Evolutionary conservation across 2,797 vertebrate species (phyloP).

Genomic region (Periparus ater): DNA sequence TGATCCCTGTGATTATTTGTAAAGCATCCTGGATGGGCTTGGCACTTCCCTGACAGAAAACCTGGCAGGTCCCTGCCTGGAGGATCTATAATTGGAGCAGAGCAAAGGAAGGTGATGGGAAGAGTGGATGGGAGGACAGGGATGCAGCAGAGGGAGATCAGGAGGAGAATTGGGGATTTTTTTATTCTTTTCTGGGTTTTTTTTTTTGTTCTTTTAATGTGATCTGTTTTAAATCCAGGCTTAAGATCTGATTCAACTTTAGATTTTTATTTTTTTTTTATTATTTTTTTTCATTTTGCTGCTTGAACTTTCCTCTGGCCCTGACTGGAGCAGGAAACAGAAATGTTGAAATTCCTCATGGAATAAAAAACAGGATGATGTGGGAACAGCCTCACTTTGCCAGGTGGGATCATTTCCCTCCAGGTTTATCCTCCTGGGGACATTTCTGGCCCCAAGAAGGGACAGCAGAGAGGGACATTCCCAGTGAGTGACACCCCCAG

Average conservation of each 20-base stretch:
- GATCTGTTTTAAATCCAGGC: neutral
- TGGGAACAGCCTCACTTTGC: neutral
- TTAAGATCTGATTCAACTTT: neutral
- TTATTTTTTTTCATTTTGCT: neutral
- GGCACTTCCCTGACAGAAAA: conserved; percentile 13
- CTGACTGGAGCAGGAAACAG: neutral
- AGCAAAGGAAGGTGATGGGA: neutral
- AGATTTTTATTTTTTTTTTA: neutral
- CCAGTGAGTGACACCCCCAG: neutral
- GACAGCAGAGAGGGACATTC: neutral
- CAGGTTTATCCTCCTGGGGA: neutral
- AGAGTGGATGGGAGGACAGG: conserved; percentile 33
- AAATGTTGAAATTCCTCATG: neutral
- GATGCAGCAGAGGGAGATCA: neutral
- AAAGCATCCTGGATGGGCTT: neutral
- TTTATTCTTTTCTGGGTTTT: neutral
- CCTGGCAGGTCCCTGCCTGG: conserved; percentile 21
- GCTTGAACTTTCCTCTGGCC: neutral
- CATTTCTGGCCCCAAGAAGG: neutral
- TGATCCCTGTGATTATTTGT: neutral
- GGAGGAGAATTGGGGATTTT: neutral
- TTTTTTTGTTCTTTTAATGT: neutral
- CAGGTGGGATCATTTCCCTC: neutral
- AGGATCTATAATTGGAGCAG: neutral
- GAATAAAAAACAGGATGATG: neutral